Percentiles rank a stretch among this genome's conserved stretches.
Conservation (phyloP, 2,888 invertebrate genomes). For the Chrysodeixis includens region DNA sequence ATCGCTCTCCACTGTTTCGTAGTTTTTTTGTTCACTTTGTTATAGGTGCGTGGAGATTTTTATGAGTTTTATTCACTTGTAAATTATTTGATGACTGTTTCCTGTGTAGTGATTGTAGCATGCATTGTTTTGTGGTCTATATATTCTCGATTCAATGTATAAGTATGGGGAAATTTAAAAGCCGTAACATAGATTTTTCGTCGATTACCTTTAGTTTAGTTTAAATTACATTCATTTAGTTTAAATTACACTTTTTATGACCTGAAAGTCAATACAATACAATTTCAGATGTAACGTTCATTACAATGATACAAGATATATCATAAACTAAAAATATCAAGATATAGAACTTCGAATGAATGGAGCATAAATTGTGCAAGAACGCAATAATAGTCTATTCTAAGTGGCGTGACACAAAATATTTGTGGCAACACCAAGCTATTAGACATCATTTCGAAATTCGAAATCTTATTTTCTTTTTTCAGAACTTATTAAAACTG, state of each 20-base stretch:
- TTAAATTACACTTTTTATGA: too few species aligned
- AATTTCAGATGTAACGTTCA: too few species aligned
- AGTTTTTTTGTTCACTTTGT: conserved; percentile 23
- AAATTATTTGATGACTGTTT: conserved; percentile 15
- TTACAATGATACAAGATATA: too few species aligned
- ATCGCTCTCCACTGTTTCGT: conserved; percentile 42
- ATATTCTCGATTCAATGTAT: too few species aligned
- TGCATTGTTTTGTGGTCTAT: background rate
- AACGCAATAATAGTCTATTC: background rate
- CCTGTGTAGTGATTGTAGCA: background rate
- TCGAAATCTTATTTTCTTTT: conserved; percentile 20
- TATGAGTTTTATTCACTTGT: conserved; percentile 29
- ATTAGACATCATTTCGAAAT: conserved; percentile 13
- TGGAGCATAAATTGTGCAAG: too few species aligned
- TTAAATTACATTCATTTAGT: too few species aligned
- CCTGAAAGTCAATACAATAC: too few species aligned
- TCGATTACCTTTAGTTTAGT: too few species aligned
- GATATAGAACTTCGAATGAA: too few species aligned
- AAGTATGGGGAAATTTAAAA: too few species aligned
- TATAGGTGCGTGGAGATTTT: conserved; percentile 35
- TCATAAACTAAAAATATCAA: too few species aligned
- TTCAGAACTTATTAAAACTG: conserved; percentile 40
- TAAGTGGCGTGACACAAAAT: background rate
- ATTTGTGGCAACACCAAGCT: background rate
- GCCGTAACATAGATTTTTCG: too few species aligned